Evolutionary conservation across 64 coral and sea anemone genomes (phyloP), one percentile per base, ranked within the genome.

Genomic region (Porites australiensis): DNA sequence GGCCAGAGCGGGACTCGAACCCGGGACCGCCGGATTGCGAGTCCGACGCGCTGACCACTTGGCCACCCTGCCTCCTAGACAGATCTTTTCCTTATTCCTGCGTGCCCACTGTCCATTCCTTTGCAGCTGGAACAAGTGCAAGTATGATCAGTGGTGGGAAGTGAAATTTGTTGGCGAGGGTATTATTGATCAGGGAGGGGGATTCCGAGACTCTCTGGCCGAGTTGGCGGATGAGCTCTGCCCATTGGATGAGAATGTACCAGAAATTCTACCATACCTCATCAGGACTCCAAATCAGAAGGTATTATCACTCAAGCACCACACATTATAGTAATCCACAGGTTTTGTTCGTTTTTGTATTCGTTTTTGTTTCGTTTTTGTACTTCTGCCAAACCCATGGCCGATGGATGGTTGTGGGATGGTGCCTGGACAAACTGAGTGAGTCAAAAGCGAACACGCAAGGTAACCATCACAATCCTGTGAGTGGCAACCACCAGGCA

Each of bases 151-250:
- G 77, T 96, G 98, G 98, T 99, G 98, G 98, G 98, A 99, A 70
- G 94, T 99, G 27, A 99, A 99, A 75, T 99, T 99, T 89, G 73
- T 99, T 83, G 94, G 98, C 79, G 98, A 99, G 89, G 98, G 96
- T 13, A 98, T 98, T 52, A 99, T 99, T 79, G 98, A 99, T 82
- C 98, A 99, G 91, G 98, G 98, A 50, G 98, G 98, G n/a, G 98
- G 98, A 18, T 99, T 99, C 70, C 94, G 98, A 14, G 98, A 99
- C 48, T 99, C 98, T 70, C 61, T 99, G 72, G 94, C 93, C 68
- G 98, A 99, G 89, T 62, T 99, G 3, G 77, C 94, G 6, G 98
- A 99, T 50, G 98, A 99, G 83, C 55, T 99, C 13, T 99, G 98
- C 16, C 98, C 98, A 16, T 69, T 77, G 69, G 98, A 93, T 50